Base-by-base conservation (phyloP, 2,797 vertebrate genomes). In the Myioborus melanocephalus region DNA sequence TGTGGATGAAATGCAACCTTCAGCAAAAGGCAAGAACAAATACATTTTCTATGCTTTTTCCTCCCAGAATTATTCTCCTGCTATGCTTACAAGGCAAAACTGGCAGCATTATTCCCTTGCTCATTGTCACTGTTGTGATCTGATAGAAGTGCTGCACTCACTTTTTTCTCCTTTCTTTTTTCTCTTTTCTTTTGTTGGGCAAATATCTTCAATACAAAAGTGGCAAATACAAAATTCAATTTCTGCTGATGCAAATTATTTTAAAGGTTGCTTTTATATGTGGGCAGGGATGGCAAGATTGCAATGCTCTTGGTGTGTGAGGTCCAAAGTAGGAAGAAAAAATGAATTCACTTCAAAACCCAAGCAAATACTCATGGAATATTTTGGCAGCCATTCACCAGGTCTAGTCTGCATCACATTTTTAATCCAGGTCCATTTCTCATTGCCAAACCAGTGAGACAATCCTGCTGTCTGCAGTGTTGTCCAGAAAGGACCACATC, bases 401-500 rank as follows among this genome's bases (percentile, higher is more conserved):
- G 72, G 47, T 94, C 76, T 30, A 77, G 24, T 30, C 61, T 4
- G 13, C 50, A 21, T 28, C 35, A 30, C 34, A 22, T 73, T 82
- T 92, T 80, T 64, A 84, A 70, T 75, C 83, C 2, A 0, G 43
- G 52, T 56, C 64, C 52, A 12, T 55, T 66, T 50, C 53, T 43
- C 24, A 2, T 7, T 71, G 69, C 72, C 90, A 93, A 59, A 55
- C 7, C 43, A 55, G 55, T 86, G 93, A 94, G 69, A 59, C 4
- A 32, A 10, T 89, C 84, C 89, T 96, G 53, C 79, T 89, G 82
- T 24, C 68, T 41, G 12, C 55, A 77, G 37, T 0, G 5, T 0
- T 81, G 53, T 89, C 64, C 93, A 92, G 81, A 73, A 70, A 89
- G 20, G 34, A 84, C 46, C 71, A 20, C 21, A 39, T 28, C 37